Evolutionary conservation across 2,888 invertebrate species (phyloP), one percentile per base, ranked within the genome.

Genomic region (Acleris sparsana): DNA sequence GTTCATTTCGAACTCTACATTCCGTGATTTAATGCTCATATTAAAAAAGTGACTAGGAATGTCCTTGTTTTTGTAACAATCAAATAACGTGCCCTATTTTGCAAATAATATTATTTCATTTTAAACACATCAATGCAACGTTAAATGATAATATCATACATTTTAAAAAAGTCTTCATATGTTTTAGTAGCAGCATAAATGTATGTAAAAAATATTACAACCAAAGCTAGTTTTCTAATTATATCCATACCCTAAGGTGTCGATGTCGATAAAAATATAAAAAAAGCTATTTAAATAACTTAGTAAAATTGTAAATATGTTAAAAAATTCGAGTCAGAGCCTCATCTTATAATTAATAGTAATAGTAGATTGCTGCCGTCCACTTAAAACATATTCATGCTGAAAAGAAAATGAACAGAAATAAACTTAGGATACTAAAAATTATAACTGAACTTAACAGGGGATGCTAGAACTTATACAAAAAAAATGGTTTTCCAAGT

Each of bases 341-440:
- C 33, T 55, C 39, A 59, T 11, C 39, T 33, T 63, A 20, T 48
- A 57, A 13, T 22, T 48, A 39, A 55, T 33, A 9, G 33, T 48
- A 39, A 55, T 33, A 9, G 33, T 53, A 63, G 53, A 46, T 20
- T 39, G 46, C 39, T 44, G n/a, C 25, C 48, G 11, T 56, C 46
- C 25, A 33, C 48, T 48, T 46, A 25, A 33, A 25, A 55, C n/a
- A 64, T 39, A 53, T 58, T 59, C 33, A 39, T 11, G 53, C 63
- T 64, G 63, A 43, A 64, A 64, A 48, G 22, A 63, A 58, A 64
- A 53, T 3, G 44, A 16, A 22, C 52, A 33, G 5, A 63, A 58
- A 9, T 22, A 33, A 58, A 53, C 48, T 55, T 53, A 62, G 22
- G n/a, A 57, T 46, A 49, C 16, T 20, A 22, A 22, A 53, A 58